Base-by-base conservation (phyloP, 1,140 invertebrate species). In the Lepidurus couesii region DNA sequence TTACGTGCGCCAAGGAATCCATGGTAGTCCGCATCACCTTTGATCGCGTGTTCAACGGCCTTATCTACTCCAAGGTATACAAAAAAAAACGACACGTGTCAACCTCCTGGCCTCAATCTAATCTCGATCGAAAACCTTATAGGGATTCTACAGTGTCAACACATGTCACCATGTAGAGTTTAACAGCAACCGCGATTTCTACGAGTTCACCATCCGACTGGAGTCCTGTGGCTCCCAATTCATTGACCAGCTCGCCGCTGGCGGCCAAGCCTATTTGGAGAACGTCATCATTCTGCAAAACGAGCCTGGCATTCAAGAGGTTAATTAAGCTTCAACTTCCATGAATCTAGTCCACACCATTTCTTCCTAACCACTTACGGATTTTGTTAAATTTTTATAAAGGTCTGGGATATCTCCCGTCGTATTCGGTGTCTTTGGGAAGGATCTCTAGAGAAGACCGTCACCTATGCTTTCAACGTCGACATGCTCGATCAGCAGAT, bases 1-100 rank as follows among this genome's bases (percentile, higher is more conserved):
- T 93, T 1, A 86, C 91, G 78, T 94, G 93, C 82, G 90, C 90
- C 73, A 93, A 93, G 83, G 91, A 92, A 78, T 90, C 90, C 88
- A 94, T 94, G 93, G 92, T 90, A 0, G 92, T 94, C 73, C 90
- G 91, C 75, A 89, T 94, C 4, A 91, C 92, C 84, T 94, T 94
- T 83, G 92, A 93, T 82, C 88, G 90, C 79, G 84, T 84, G 42
- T 95, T 92, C 81, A 89, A 92, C 81, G 93, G 93, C 8, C 86
- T 94, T 8, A 92, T 95, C 79, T 95, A 95, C 81, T 92, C 92
- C 0, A 93, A 94, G 87, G 89, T 89, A 83, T 13, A 45, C 4
- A 73, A 45, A 6, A 73, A 73, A 45, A 6, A 73, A 5, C 3
- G n/a, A 73, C 65, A 24, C 65, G 24, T 73, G 74, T 24, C 42